Base-by-base conservation (phyloP, 2,113 vertebrate genomes). In the Rafetus swinhoei region DNA sequence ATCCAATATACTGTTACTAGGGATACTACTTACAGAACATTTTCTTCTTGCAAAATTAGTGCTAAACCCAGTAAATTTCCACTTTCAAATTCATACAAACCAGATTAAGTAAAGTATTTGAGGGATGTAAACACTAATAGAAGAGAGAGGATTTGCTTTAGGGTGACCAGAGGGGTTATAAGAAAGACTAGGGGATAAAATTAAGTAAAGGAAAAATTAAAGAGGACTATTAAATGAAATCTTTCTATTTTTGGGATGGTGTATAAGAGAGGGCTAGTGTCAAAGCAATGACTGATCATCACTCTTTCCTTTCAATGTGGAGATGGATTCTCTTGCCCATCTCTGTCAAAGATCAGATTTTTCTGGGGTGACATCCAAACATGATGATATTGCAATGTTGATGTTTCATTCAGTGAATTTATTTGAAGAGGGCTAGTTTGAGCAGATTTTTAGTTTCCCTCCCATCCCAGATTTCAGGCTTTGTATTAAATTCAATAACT, bases 201-300 rank as follows among this genome's bases (percentile, higher is more conserved):
- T 72, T 72, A 39, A 35, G n/a, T 72, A 55, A 89, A 76, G 77
- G 27, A 45, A 53, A 88, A 90, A 52, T 18, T 13, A 54, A 56
- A 45, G 72, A 88, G 86, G 93, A 90, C 87, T 96, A 86, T 87
- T 88, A 45, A 59, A 85, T 9, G 16, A 6, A 35, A 53, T 83
- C 56, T 85, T 94, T 90, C 1, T 8, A 88, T 50, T 39, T 76
- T 15, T 52, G 81, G 89, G 52, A 92, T 62, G 4, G 8, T 35
- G 19, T 92, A 24, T 83, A 74, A 57, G 45, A 90, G 14, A 85
- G 7, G 62, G 29, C 29, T 65, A 7, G 62, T 3, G 14, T 14
- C 56, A 13, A 90, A 57, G 81, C 89, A 95, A 52, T n/a, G 87
- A 65, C 9, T 88, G 57, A 84, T 79, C 6, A 65, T 7, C 22